These are phyloP conservation scores for Trypoxylus dichotomus DNA, from an alignment of 1,140 invertebrate species.

Conservation along the genomic window DNA sequence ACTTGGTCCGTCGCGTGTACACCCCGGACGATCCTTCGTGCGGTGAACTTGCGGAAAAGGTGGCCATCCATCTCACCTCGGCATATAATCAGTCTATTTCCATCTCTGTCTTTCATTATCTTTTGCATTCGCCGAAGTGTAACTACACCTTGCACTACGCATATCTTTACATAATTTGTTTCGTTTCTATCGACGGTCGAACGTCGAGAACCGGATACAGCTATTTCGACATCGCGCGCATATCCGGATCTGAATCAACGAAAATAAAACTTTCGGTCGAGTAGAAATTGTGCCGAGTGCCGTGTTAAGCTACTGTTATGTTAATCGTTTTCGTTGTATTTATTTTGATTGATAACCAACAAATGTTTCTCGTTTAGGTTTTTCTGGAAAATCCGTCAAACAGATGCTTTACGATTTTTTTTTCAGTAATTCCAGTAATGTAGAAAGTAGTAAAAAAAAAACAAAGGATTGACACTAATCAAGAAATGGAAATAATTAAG, in stretches of 20 bases:
- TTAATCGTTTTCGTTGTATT: background rate
- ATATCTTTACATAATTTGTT: background rate
- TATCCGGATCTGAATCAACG: background rate
- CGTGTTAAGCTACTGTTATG: background rate
- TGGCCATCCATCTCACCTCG: background rate
- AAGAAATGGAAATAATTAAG: too few relatives aligned
- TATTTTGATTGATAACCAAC: background rate
- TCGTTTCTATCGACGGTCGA: background rate
- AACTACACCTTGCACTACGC: background rate
- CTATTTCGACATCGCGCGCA: background rate
- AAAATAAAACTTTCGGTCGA: slow-evolving; percentile 3
- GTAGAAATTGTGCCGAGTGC: background rate
- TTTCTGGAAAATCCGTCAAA: background rate
- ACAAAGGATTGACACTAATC: too few relatives aligned
- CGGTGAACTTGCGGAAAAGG: background rate
- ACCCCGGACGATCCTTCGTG: background rate
- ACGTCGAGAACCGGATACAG: background rate
- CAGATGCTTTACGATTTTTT: background rate
- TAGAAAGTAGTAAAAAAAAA: too few relatives aligned
- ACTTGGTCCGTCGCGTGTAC: background rate
- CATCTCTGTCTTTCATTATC: background rate
- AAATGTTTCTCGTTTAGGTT: background rate
- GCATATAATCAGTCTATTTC: background rate
- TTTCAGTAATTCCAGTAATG: too few relatives aligned
- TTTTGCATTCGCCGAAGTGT: background rate